phyloP scores from a whole-genome alignment of 2,113 vertebrate genomes.

The Chrysemys picta region DNA sequence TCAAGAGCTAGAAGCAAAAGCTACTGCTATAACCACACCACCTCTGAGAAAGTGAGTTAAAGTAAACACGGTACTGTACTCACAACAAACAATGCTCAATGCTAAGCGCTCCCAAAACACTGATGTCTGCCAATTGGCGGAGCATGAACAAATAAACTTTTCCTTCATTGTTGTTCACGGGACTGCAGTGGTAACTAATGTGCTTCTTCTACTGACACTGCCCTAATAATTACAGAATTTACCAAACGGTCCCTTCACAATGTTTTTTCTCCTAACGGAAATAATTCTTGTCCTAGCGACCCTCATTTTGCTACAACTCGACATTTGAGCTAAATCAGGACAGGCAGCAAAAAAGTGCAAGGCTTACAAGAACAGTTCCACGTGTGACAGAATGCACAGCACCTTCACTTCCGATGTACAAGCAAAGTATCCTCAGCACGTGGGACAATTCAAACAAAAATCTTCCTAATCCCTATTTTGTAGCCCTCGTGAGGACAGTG shows the following conservation, averaged over 20 bases:
- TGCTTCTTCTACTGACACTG: background rate
- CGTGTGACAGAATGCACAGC: too few species aligned
- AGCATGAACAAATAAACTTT: conserved; percentile 11
- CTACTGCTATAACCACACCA: accelerated
- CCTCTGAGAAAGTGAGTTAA: conserved; percentile 5
- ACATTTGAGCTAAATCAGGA: accelerated
- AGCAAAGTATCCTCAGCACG: accelerated
- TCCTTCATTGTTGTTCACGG: background rate
- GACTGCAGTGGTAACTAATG: conserved; percentile 3
- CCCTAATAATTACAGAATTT: background rate
- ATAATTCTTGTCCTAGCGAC: background rate
- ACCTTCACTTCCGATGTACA: accelerated
- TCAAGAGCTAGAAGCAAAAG: background rate
- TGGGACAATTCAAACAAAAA: background rate
- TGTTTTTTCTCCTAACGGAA: background rate
- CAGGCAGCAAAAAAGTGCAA: accelerated
- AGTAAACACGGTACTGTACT: background rate
- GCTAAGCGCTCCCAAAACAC: background rate
- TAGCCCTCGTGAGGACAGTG: accelerated
- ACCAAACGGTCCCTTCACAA: background rate
- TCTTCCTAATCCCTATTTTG: background rate
- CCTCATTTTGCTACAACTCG: background rate
- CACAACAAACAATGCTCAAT: background rate
- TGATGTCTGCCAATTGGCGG: background rate
- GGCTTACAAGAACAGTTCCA: accelerated